A percentile compares a stretch with the other conserved stretches of the same genome.
phyloP scores from a whole-genome alignment of 2,113 vertebrate genomes.

The chimpanzee (Pan troglodytes) region NHGRI_mPanTro3-v2.1_pri NC_072401.2:170439001-170439500 shows the following conservation, averaged over 20 bases:
- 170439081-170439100: background rate
- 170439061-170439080: background rate
- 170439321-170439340: background rate
- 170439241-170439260: background rate
- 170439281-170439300: background rate
- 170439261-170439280: fast-evolving
- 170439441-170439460: background rate
- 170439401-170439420: background rate
- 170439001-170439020: background rate
- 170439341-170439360: fast-evolving
- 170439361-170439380: fast-evolving
- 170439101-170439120: background rate
- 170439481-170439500: background rate
- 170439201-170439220: fast-evolving
- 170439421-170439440: background rate
- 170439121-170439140: background rate
- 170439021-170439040: background rate
- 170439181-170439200: background rate
- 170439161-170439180: background rate
- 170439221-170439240: fast-evolving
- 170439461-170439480: background rate
- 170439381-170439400: background rate
- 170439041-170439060: background rate
- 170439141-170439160: background rate
- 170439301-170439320: background rate